Base-by-base conservation (phyloP, 2,888 invertebrate species). In the Troides oblongomaculatus region DNA sequence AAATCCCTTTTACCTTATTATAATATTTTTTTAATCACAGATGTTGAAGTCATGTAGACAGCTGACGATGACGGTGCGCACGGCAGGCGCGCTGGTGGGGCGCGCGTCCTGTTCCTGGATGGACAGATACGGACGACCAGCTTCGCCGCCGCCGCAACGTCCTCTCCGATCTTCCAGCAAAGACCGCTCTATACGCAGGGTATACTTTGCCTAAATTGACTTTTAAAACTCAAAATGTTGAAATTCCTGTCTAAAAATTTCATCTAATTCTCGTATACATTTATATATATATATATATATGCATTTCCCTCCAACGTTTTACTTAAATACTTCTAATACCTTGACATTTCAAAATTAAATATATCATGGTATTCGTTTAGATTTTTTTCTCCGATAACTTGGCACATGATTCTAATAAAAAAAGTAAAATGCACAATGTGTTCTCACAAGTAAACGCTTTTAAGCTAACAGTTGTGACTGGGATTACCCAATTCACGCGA, bases 21-120 rank as follows among this genome's bases (percentile, higher is more conserved):
- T 46, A 56, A 58, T 2, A 7, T 23, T 58, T 23, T 12, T 21
- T 58, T 58, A 0, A 23, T n/a, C 60, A 74, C 93, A 97, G 97
- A 97, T 97, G 96, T 93, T 97, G 87, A 97, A 97, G 92, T 97
- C 97, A 74, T 97, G 97, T 88, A 94, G 96, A 79, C 97, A 97
- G 88, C 92, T 97, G 84, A 96, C 96, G 86, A 97, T 97, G 97
- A 97, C 97, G 74, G 97, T 97, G 78, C 94, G 96, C 72, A 96
- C 97, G 71, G 96, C 97, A 64, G 96, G 96, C 63, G 96, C 96
- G 74, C 92, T 96, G 82, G 95, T 96, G 76, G 93, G 94, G 62
- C 94, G 96, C 69, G 97, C 97, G 80, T 96, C 97, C 66, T 98
- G 98, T 90, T 97, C 97, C 71, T 98, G 98, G 98, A 97, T 98